Conservation (phyloP, 2,888 invertebrate genomes). For the Lymantria monacha region DNA sequence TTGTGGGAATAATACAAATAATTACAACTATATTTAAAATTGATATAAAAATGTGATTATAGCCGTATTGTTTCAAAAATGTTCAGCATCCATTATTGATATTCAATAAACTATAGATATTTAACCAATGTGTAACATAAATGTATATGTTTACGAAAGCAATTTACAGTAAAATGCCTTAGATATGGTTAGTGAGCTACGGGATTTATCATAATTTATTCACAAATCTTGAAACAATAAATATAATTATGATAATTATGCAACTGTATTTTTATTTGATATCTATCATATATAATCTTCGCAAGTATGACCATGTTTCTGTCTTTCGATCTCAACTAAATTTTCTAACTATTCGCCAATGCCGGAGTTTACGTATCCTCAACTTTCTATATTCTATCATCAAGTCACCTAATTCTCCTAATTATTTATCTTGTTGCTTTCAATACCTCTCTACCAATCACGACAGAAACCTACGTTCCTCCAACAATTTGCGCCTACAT, state of each 20-base stretch:
- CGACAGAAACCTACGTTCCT: too few species aligned
- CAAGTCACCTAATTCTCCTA: too few species aligned
- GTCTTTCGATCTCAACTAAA: too few species aligned
- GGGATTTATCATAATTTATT: constrained; percentile 42
- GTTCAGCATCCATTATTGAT: neutral
- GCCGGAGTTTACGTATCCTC: too few species aligned
- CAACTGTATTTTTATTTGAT: constrained; percentile 33
- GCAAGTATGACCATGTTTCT: too few species aligned
- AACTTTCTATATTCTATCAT: too few species aligned
- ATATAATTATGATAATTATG: constrained; percentile 54
- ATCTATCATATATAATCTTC: neutral
- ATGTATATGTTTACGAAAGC: constrained; percentile 8
- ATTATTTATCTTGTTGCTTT: too few species aligned
- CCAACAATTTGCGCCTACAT: too few species aligned
- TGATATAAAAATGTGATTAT: neutral
- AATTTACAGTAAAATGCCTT: constrained; percentile 45
- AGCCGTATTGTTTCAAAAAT: neutral
- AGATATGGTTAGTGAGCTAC: constrained; percentile 57
- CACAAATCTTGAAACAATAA: constrained; percentile 39
- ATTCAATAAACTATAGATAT: neutral
- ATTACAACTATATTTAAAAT: neutral
- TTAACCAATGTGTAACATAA: neutral
- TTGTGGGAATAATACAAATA: too few species aligned
- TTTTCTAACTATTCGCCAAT: too few species aligned
- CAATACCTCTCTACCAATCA: too few species aligned